Evolutionary conservation across 2,113 vertebrate genomes (phyloP).

Genomic region (Mesocricetus auratus): DNA sequence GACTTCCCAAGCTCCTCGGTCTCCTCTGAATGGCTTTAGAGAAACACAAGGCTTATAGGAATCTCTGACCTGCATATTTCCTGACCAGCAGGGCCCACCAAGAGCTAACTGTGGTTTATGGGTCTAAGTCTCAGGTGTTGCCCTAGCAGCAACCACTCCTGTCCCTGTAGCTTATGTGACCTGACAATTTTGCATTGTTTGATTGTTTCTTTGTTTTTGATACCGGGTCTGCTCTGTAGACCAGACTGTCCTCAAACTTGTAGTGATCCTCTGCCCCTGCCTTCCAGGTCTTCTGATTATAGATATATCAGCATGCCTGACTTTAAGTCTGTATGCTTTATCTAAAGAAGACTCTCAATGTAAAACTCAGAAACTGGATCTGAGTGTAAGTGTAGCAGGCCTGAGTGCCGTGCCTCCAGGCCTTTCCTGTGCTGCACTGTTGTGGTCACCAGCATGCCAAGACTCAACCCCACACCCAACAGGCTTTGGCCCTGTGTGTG

Average conservation of each 20-base stretch:
- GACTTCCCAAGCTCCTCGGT: not conserved
- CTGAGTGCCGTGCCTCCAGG: no score
- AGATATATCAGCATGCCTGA: not conserved
- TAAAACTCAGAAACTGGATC: not conserved
- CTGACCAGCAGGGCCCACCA: not conserved
- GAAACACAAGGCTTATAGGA: not conserved
- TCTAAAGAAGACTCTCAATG: not conserved
- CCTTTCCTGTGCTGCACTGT: not conserved
- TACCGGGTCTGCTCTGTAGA: not conserved
- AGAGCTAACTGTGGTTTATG: not conserved
- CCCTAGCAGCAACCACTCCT: not conserved
- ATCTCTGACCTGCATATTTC: not conserved
- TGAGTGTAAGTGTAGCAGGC: not conserved
- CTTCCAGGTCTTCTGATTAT: not conserved
- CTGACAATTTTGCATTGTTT: not conserved
- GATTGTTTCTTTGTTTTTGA: not conserved
- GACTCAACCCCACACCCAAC: not conserved
- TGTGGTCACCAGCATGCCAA: not conserved
- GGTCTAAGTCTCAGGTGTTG: not conserved
- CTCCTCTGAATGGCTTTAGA: not conserved
- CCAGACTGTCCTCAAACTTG: not conserved
- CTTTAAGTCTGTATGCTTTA: not conserved
- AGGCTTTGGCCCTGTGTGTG: not conserved
- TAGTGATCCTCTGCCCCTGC: not conserved
- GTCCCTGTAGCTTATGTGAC: not conserved